phyloP scores from a whole-genome alignment of 2,797 vertebrate genomes.

The Telmatherina bonti region DNA sequence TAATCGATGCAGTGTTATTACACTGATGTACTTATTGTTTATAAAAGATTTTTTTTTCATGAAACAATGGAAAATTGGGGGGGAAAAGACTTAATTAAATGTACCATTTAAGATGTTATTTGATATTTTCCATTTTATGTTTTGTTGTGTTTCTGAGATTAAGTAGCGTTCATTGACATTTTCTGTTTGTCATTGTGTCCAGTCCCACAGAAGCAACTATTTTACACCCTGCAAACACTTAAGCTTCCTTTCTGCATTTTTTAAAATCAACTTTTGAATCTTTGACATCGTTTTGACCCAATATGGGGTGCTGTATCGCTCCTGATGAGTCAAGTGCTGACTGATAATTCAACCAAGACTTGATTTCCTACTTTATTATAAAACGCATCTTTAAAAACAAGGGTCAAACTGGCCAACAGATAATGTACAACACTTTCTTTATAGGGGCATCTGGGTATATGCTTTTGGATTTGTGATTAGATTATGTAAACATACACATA shows the following conservation, averaged over 20 bases:
- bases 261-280: background rate
- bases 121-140: too few relatives aligned
- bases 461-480: background rate
- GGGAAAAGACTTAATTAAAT: too few relatives aligned
- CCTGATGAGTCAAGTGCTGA: constrained; percentile 2
- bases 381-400: background rate
- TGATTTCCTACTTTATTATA: background rate
- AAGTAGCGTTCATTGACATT: too few relatives aligned
- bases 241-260: too few relatives aligned
- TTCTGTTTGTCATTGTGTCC: background rate
- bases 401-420: background rate
- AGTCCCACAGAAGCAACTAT: too few relatives aligned
- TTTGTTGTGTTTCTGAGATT: too few relatives aligned
- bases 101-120: too few relatives aligned
- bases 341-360: background rate
- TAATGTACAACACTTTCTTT: background rate
- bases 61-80: too few relatives aligned
- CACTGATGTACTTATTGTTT: too few relatives aligned
- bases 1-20: too few relatives aligned
- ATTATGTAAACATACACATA: background rate
- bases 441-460: background rate
- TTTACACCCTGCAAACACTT: too few relatives aligned
- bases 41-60: too few relatives aligned
- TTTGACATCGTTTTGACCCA: background rate
- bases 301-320: background rate